Evolutionary conservation across 2,113 vertebrate genomes (phyloP).

Genomic region (Alethe castanea): DNA sequence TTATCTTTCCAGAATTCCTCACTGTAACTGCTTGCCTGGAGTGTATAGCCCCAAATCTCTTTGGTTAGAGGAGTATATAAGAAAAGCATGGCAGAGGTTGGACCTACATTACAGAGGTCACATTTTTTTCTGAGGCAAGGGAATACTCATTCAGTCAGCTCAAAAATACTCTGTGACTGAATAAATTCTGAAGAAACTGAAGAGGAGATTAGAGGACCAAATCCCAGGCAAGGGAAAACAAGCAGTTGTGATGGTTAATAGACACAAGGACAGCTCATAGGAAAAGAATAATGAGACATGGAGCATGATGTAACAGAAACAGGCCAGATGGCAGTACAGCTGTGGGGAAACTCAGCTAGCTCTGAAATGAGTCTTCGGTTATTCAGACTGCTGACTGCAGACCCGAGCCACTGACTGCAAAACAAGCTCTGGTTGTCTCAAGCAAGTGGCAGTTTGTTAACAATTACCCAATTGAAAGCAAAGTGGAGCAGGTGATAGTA

Average conservation of each 20-base stretch:
- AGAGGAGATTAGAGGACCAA: slow-evolving; percentile 29
- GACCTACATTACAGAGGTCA: neutral
- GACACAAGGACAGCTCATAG: slow-evolving; percentile 64
- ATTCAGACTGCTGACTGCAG: neutral
- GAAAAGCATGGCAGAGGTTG: neutral
- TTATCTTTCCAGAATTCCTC: neutral
- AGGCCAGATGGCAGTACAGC: slow-evolving; percentile 56
- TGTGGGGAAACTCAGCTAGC: slow-evolving; percentile 38
- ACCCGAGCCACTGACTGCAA: neutral
- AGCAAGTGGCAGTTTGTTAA: slow-evolving; percentile 5
- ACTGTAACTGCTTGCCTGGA: neutral
- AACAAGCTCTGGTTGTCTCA: slow-evolving; percentile 1
- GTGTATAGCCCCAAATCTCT: neutral
- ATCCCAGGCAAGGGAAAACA: slow-evolving; percentile 51
- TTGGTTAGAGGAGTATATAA: neutral
- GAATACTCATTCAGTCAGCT: neutral
- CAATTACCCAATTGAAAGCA: neutral
- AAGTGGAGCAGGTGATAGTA: slow-evolving; percentile 11
- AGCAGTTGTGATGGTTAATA: slow-evolving; percentile 60
- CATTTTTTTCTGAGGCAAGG: neutral
- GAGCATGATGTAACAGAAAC: slow-evolving; percentile 60
- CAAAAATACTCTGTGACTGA: slow-evolving; percentile 13
- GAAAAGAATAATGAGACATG: slow-evolving; percentile 62
- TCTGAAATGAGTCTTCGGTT: slow-evolving; percentile 41
- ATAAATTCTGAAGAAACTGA: slow-evolving; percentile 31